A percentile compares a stretch with the other conserved stretches of the same genome.
Conservation (phyloP, 2,113 vertebrate species). For the Neotoma lepida region DNA sequence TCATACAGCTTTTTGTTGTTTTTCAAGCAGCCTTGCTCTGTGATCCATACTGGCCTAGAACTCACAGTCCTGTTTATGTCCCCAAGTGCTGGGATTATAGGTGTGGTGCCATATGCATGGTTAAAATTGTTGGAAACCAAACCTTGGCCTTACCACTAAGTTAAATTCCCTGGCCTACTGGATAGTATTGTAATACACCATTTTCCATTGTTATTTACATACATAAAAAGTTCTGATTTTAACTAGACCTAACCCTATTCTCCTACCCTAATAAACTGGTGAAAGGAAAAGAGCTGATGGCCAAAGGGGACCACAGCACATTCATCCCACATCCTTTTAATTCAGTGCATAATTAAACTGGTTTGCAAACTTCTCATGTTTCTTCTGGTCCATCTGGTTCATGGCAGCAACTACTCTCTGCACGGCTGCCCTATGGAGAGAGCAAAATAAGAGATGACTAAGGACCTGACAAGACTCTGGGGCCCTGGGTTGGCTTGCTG, state of each 20-base stretch:
- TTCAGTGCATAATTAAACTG: slow-evolving; percentile 97
- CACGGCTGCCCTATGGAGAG: slow-evolving; percentile 88
- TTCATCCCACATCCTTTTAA: slow-evolving; percentile 77
- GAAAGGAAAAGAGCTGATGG: neutral
- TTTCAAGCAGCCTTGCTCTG: neutral
- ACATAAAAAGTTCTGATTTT: neutral
- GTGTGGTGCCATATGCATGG: neutral
- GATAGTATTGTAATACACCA: neutral
- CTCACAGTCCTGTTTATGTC: neutral
- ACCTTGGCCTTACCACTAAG: neutral
- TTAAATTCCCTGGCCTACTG: neutral
- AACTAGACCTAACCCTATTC: neutral
- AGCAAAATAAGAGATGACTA: neutral
- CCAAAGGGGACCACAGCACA: neutral
- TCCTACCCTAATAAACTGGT: slow-evolving; percentile 24
- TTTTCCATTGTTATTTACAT: neutral
- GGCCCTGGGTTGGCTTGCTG: neutral
- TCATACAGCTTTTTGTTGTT: neutral
- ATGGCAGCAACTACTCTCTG: slow-evolving; percentile 90
- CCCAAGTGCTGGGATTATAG: neutral
- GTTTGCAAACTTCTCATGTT: slow-evolving; percentile 97
- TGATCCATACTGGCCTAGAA: neutral
- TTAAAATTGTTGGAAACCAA: neutral
- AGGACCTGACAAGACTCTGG: neutral
- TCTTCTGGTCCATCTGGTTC: slow-evolving; percentile 90